Evolutionary conservation across 30 jellyfish, hydroid and myxozoan species (phyloP).

Genomic region (Mastigias papua): DNA sequence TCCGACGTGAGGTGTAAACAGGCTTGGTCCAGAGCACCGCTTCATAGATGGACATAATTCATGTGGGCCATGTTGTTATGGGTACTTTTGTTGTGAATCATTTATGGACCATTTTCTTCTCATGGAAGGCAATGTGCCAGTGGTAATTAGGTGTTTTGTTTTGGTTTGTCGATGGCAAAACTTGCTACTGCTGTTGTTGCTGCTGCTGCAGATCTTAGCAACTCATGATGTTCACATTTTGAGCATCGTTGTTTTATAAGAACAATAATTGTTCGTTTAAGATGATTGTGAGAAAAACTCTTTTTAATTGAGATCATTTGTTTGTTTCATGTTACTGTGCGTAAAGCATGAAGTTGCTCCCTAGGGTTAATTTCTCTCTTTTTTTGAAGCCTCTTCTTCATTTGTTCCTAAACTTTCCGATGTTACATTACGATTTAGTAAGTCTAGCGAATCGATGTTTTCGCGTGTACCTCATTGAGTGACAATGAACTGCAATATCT

Average conservation of each 20-base stretch:
- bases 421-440: too few species aligned
- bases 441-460: too few species aligned
- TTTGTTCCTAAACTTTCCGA: not conserved
- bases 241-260: constrained; percentile 23
- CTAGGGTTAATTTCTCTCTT: not conserved
- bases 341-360: constrained; percentile 25
- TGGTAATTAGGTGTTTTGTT: constrained; percentile 32
- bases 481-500: too few species aligned
- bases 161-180: constrained; percentile 52
- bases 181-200: not conserved
- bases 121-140: constrained; percentile 1
- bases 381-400: not conserved
- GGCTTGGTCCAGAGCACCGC: constrained; percentile 7
- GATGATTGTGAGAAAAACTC: constrained; percentile 24
- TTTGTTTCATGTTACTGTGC: constrained; percentile 37
- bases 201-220: constrained; percentile 44
- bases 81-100: not conserved
- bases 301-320: constrained; percentile 19
- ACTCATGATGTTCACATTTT: constrained; percentile 1
- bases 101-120: constrained; percentile 13
- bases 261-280: constrained; percentile 51
- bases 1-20: not conserved
- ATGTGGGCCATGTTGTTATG: not conserved
- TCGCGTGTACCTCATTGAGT: too few species aligned
- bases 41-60: not conserved